Conservation (phyloP, 2,888 invertebrate genomes). For the Gandaritis pyraliata region DNA sequence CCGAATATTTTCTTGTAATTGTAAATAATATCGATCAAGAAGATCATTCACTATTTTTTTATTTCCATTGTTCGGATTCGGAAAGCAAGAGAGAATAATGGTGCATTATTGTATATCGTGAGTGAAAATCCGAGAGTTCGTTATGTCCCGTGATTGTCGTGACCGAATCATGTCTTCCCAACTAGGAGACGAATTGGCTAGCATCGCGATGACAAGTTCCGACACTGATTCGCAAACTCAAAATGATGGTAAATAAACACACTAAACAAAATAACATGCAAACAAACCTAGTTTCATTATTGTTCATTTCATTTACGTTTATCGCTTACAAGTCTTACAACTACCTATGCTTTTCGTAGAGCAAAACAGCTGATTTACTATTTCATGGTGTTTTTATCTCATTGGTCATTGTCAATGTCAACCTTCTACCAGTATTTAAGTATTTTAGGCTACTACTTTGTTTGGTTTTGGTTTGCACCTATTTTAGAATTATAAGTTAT, state of each 20-base stretch:
- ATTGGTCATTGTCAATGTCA: not conserved
- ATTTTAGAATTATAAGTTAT: not conserved
- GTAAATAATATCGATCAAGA: too few species aligned
- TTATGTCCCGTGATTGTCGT: conserved; percentile 7
- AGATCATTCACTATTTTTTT: too few species aligned
- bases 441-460: not conserved
- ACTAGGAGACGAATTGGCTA: conserved; percentile 68
- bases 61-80: not conserved
- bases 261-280: conserved; percentile 18
- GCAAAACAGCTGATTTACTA: conserved; percentile 29
- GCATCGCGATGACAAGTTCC: conserved; percentile 66
- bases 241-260: conserved; percentile 73
- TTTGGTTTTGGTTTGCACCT: not conserved
- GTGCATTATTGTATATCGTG: conserved; percentile 1
- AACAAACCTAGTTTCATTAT: too few species aligned
- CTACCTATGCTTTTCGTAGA: not conserved
- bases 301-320: too few species aligned
- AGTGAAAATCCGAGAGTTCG: conserved; percentile 4
- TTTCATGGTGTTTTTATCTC: not conserved
- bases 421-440: too few species aligned
- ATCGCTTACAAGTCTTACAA: too few species aligned
- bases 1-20: too few species aligned
- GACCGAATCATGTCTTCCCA: conserved; percentile 52
- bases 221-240: conserved; percentile 76
- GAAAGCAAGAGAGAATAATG: conserved; percentile 11